phyloP scores from a whole-genome alignment of 2,113 vertebrate genomes.

The Dasyurus viverrinus region DNA sequence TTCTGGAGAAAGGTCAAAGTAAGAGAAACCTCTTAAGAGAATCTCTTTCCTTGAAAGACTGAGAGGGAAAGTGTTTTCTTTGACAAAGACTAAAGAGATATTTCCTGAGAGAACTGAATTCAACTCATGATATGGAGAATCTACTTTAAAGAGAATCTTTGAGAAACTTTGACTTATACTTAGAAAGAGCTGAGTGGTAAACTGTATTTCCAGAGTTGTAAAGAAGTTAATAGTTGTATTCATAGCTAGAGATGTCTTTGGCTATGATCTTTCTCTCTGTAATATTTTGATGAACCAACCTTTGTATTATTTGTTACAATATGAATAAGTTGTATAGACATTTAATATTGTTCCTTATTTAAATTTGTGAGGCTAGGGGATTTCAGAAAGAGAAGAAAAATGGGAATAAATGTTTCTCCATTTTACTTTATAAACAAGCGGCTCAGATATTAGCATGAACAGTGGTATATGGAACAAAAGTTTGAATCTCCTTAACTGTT shows the following conservation, averaged over 20 bases:
- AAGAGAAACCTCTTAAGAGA: not conserved
- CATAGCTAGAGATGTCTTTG: not conserved
- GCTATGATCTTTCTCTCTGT: not conserved
- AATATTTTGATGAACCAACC: not conserved
- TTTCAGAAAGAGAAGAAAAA: not conserved
- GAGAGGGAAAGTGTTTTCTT: not conserved
- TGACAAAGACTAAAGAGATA: not conserved
- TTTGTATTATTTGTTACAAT: not conserved
- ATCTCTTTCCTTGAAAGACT: not conserved
- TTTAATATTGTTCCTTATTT: not conserved
- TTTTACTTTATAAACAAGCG: not conserved
- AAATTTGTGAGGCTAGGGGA: not conserved
- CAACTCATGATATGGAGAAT: not conserved
- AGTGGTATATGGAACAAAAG: not conserved
- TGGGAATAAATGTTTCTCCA: not conserved
- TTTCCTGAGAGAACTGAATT: not conserved
- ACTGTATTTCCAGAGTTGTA: not conserved
- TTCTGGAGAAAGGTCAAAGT: not conserved
- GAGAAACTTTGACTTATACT: not conserved
- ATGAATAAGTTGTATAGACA: not conserved
- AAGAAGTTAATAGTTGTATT: not conserved
- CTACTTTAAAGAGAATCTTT: not conserved
- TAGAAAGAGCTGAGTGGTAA: not conserved
- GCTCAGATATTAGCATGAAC: not conserved
- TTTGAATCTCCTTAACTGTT: not conserved